Evolutionary conservation across 2,113 vertebrate genomes (phyloP).

Genomic region (Oxyruncus cristatus): DNA sequence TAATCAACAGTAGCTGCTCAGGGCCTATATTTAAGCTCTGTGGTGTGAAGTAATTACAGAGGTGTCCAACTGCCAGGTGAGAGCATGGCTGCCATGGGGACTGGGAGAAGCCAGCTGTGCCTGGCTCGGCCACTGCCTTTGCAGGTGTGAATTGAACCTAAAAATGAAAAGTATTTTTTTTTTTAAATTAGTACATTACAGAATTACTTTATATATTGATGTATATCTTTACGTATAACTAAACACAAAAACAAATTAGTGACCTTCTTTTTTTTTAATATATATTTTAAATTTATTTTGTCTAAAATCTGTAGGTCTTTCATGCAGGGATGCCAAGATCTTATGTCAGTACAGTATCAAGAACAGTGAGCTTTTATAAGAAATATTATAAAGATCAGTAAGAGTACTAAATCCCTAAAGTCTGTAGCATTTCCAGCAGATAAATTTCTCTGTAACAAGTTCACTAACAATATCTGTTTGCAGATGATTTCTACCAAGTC

Average conservation of each 20-base stretch:
- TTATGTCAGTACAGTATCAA: neutral
- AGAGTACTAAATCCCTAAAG: neutral
- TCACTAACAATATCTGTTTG: neutral
- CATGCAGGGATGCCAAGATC: neutral
- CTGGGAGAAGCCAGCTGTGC: neutral
- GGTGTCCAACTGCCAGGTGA: neutral
- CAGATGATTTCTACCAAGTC: neutral
- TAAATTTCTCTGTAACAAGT: neutral
- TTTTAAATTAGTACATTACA: neutral
- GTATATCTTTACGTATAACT: too few relatives aligned
- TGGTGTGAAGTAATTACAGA: neutral
- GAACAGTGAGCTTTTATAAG: neutral
- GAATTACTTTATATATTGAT: neutral
- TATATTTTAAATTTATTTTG: neutral
- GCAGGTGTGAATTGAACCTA: neutral
- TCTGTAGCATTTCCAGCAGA: neutral
- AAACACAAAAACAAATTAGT: neutral
- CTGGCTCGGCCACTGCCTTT: neutral
- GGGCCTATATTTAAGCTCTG: neutral
- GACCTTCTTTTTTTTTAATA: neutral
- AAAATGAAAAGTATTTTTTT: neutral
- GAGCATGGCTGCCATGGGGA: rapidly evolving
- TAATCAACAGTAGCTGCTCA: neutral
- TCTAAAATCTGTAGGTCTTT: neutral
- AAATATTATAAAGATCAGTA: neutral